A percentile compares a stretch with the other conserved stretches of the same genome.
These are phyloP conservation scores for Spisula solida DNA, from an alignment of 2,888 invertebrate genomes.

Conservation along the genomic window DNA sequence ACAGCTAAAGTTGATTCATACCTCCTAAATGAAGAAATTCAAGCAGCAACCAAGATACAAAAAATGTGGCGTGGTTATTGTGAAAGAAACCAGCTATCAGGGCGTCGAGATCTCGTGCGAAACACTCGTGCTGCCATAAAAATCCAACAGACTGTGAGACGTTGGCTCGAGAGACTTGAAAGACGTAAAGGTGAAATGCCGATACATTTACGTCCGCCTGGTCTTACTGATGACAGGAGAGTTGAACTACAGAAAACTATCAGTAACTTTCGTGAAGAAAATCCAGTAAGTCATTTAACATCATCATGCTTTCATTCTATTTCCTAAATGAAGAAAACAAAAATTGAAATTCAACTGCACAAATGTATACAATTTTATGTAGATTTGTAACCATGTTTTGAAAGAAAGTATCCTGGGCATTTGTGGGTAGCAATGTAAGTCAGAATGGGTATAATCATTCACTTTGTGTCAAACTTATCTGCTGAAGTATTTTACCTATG, in stretches of 20 bases:
- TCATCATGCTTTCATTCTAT: not conserved
- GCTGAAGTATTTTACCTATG: no score
- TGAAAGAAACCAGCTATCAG: conserved; percentile 76
- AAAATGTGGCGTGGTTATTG: conserved; percentile 83
- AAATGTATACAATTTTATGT: no score
- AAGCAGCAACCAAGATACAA: conserved; percentile 85
- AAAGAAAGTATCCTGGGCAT: no score
- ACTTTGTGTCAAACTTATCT: no score
- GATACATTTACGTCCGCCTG: conserved; percentile 83
- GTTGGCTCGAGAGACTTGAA: conserved; percentile 83
- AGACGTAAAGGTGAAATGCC: conserved; percentile 79
- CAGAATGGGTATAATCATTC: no score
- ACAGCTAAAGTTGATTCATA: conserved; percentile 84
- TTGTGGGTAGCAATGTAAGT: no score
- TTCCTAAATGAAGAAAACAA: not conserved
- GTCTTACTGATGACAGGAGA: conserved; percentile 84
- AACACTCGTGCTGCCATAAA: conserved; percentile 82
- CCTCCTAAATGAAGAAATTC: conserved; percentile 81
- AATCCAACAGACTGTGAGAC: conserved; percentile 85
- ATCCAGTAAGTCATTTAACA: conserved; percentile 81
- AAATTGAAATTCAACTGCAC: no score
- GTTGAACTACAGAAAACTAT: conserved; percentile 84
- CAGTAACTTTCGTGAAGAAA: conserved; percentile 82
- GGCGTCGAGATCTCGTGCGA: conserved; percentile 70
- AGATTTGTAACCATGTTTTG: no score